phyloP scores from a whole-genome alignment of 2,888 invertebrate species.

The Coenonympha arcania region DNA sequence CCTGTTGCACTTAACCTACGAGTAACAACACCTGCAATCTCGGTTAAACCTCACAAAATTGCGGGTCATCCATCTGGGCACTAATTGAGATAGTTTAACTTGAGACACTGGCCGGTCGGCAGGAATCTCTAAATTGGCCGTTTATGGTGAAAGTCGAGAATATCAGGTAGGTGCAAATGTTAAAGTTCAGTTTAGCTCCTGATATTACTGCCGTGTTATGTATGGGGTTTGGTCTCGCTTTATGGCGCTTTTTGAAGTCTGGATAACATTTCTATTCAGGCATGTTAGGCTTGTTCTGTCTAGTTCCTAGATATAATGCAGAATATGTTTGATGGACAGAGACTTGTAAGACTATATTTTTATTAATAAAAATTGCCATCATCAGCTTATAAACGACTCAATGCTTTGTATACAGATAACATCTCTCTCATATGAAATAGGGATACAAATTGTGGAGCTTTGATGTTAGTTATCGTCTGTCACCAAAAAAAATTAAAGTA shows the following conservation, averaged over 20 bases:
- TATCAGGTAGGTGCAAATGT: conserved; percentile 63
- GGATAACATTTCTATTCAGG: too few species aligned
- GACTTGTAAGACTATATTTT: too few species aligned
- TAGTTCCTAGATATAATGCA: too few species aligned
- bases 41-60: conserved; percentile 57
- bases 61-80: conserved; percentile 66
- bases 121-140: conserved; percentile 67
- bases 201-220: conserved; percentile 49
- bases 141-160: conserved; percentile 69
- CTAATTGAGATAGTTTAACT: conserved; percentile 73
- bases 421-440: too few species aligned
- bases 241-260: conserved; percentile 34
- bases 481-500: too few species aligned
- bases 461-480: too few species aligned
- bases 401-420: too few species aligned
- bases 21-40: conserved; percentile 57
- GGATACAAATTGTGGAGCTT: too few species aligned
- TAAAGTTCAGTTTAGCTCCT: conserved; percentile 58
- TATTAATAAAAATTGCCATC: too few species aligned
- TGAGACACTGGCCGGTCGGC: conserved; percentile 62
- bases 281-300: neutral
- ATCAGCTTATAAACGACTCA: too few species aligned
- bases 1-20: conserved; percentile 57
- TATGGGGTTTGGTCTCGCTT: conserved; percentile 51
- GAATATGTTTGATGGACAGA: too few species aligned